A percentile compares a stretch with the other conserved stretches of the same genome.
Evolutionary conservation across 2,113 vertebrate genomes (phyloP).

Genomic region (Megaptera novaeangliae): DNA sequence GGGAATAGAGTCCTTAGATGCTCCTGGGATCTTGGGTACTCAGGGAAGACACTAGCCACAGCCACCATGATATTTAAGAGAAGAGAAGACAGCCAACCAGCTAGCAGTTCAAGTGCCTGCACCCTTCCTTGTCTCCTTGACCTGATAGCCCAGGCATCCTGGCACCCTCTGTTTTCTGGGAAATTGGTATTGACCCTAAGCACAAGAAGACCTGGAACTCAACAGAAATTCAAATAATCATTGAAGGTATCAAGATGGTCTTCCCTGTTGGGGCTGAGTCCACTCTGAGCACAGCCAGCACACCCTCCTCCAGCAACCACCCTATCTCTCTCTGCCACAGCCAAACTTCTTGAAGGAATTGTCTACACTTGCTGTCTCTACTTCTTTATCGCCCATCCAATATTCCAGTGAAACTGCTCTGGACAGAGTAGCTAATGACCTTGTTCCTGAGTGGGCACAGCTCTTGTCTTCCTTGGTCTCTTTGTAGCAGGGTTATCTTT

Average conservation of each 20-base stretch:
- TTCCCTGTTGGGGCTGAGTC: background rate
- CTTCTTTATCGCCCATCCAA: background rate
- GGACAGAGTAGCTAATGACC: background rate
- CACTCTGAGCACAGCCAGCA: background rate
- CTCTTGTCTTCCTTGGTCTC: background rate
- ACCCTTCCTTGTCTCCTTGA: background rate
- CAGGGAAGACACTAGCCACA: background rate
- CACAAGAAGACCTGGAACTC: background rate
- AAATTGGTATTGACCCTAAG: background rate
- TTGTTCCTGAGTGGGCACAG: background rate
- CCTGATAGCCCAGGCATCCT: background rate
- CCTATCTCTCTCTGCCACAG: background rate
- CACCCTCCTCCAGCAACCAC: background rate
- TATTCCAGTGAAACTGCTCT: background rate
- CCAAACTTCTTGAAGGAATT: background rate
- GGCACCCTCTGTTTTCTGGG: background rate
- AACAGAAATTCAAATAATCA: background rate
- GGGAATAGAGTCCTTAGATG: background rate
- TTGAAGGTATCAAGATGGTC: background rate
- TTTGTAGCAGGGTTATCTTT: background rate
- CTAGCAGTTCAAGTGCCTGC: background rate
- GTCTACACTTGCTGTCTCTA: background rate
- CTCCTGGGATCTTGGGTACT: background rate
- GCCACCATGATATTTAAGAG: background rate
- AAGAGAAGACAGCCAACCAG: background rate